Percentiles rank a stretch among this genome's conserved stretches.
These are phyloP conservation scores for Scaptomyza polygonia DNA, from an alignment of 2,888 invertebrate genomes.

Conservation along the genomic window DNA sequence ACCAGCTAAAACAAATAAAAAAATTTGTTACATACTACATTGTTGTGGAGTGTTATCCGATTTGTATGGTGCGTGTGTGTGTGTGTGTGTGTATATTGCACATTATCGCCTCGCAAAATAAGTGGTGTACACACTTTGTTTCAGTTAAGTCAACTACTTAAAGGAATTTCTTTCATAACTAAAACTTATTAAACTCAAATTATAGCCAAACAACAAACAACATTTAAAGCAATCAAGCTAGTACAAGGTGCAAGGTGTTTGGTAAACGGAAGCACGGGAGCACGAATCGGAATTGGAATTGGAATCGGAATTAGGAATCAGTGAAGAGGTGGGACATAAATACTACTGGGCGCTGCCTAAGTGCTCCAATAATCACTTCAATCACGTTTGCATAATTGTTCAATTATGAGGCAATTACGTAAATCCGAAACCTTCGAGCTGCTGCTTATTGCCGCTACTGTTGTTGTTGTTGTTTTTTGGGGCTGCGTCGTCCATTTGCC, in stretches of 20 bases:
- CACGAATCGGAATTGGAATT: slow-evolving; percentile 26
- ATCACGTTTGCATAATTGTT: slow-evolving; percentile 80
- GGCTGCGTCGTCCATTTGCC: slow-evolving; percentile 42
- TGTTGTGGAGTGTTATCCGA: slow-evolving; percentile 18
- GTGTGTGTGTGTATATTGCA: slow-evolving; percentile 2
- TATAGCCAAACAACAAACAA: neutral
- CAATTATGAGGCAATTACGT: slow-evolving; percentile 77
- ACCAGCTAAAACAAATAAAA: neutral
- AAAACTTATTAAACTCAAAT: no score
- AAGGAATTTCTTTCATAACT: no score
- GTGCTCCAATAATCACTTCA: slow-evolving; percentile 76
- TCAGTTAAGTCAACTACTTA: no score
- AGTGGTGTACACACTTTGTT: neutral
- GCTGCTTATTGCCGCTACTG: slow-evolving; percentile 15
- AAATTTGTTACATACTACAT: slow-evolving; percentile 13
- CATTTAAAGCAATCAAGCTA: neutral
- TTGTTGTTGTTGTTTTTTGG: slow-evolving; percentile 13
- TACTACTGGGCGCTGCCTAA: slow-evolving; percentile 64
- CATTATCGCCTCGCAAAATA: slow-evolving; percentile 15
- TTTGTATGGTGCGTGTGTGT: slow-evolving; percentile 18
- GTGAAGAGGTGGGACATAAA: slow-evolving; percentile 47
- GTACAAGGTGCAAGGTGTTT: neutral
- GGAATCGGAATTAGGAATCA: slow-evolving; percentile 17
- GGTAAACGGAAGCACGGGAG: neutral
- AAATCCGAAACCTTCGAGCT: slow-evolving; percentile 54